A percentile compares a stretch with the other conserved stretches of the same genome.
Conservation (phyloP, 2,113 vertebrate species). For the Meleagris gallopavo region DNA sequence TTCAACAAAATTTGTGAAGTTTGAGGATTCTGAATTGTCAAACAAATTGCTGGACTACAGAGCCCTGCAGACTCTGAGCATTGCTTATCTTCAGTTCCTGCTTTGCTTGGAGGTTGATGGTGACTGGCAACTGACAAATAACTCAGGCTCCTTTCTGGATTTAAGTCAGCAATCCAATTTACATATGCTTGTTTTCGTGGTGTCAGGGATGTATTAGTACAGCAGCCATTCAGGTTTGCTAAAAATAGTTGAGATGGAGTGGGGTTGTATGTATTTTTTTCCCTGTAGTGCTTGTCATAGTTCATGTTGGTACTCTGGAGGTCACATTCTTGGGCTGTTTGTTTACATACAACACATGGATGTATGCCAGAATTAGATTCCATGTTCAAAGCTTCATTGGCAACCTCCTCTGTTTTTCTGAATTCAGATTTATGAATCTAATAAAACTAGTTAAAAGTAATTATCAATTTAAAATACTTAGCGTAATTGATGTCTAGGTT, state of each 20-base stretch:
- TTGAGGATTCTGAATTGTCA: neutral
- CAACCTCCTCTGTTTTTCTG: neutral
- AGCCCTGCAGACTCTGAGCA: accelerated
- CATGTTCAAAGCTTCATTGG: neutral
- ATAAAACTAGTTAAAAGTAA: neutral
- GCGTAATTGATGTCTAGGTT: neutral
- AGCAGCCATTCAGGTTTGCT: neutral
- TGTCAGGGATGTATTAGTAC: neutral
- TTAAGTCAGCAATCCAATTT: neutral
- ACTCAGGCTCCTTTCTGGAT: neutral
- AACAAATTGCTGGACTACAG: neutral
- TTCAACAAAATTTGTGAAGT: neutral
- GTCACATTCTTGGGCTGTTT: neutral
- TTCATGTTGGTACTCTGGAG: neutral
- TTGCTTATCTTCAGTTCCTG: neutral
- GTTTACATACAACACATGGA: neutral
- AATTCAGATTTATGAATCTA: neutral
- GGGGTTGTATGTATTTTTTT: accelerated
- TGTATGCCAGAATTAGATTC: neutral
- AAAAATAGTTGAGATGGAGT: neutral
- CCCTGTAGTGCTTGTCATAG: neutral
- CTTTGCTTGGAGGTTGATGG: neutral
- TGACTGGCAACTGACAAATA: neutral
- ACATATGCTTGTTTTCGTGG: neutral
- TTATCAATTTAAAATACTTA: neutral